Percentiles rank a stretch among this genome's conserved stretches.
Evolutionary conservation across 2,888 invertebrate species (phyloP).

Genomic region (Pammene fasciana): DNA sequence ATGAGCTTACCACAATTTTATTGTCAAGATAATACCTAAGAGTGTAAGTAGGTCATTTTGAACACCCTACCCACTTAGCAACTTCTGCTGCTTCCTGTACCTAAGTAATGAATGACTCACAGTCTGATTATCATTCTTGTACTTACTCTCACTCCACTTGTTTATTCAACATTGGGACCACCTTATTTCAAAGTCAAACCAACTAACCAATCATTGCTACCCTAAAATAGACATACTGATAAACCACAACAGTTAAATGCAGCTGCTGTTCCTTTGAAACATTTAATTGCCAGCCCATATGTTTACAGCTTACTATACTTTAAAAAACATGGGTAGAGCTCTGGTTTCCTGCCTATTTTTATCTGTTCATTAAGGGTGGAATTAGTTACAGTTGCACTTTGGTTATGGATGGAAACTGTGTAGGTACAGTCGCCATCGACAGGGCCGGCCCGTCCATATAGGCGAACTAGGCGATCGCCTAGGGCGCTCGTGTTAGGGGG

Average conservation of each 20-base stretch:
- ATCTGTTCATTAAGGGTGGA: conserved; percentile 30
- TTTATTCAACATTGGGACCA: conserved; percentile 38
- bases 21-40: too few relatives aligned
- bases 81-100: too few relatives aligned
- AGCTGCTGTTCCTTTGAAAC: conserved; percentile 48
- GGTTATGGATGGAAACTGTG: not conserved
- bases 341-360: conserved; percentile 40
- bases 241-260: conserved; percentile 51
- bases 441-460: too few relatives aligned
- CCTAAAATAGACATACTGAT: conserved; percentile 48
- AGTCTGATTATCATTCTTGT: not conserved
- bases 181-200: conserved; percentile 23
- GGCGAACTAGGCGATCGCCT: too few relatives aligned
- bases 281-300: conserved; percentile 54
- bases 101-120: too few relatives aligned
- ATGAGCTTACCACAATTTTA: too few relatives aligned
- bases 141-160: conserved; percentile 15
- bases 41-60: too few relatives aligned
- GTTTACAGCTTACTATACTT: conserved; percentile 49
- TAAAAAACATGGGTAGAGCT: conserved; percentile 41
- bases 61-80: too few relatives aligned
- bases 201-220: conserved; percentile 45
- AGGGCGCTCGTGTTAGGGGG: too few relatives aligned
- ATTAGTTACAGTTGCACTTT: conserved; percentile 14
- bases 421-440: not conserved